Evolutionary conservation across 2,113 vertebrate species (phyloP).

Genomic region (Eptesicus fuscus): DNA sequence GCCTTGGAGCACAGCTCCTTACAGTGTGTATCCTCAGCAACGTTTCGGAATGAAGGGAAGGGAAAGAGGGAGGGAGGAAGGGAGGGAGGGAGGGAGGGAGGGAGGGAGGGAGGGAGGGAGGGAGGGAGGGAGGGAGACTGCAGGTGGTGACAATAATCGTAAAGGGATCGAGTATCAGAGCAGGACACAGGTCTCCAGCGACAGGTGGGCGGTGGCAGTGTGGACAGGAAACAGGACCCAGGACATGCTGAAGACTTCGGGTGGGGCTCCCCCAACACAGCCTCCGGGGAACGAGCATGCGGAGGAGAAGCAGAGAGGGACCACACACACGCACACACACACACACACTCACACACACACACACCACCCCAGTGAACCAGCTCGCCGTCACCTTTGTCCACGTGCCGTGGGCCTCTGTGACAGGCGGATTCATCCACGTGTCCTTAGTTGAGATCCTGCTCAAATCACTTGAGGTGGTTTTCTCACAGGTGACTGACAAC

Average conservation of each 20-base stretch:
- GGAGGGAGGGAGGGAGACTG: background rate
- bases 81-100: background rate
- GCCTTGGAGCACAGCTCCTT: background rate
- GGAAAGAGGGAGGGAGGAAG: background rate
- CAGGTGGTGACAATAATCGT: rapidly evolving
- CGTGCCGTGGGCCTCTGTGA: rapidly evolving
- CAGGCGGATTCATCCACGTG: background rate
- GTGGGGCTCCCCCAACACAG: background rate
- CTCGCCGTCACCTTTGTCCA: too few species aligned
- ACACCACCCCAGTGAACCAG: background rate
- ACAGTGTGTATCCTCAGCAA: rapidly evolving
- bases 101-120: rapidly evolving
- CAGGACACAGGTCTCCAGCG: rapidly evolving
- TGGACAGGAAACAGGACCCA: background rate
- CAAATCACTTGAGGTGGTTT: background rate
- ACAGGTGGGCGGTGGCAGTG: rapidly evolving
- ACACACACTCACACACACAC: too few species aligned
- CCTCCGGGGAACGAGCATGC: rapidly evolving
- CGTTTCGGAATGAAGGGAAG: rapidly evolving
- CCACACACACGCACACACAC: background rate
- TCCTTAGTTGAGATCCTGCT: background rate
- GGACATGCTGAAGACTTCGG: rapidly evolving
- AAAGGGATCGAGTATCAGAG: background rate
- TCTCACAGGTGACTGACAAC: background rate
- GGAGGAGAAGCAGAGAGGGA: too few species aligned